Evolutionary conservation across 2,888 invertebrate genomes (phyloP).

Genomic region (Lapara coniferarum): DNA sequence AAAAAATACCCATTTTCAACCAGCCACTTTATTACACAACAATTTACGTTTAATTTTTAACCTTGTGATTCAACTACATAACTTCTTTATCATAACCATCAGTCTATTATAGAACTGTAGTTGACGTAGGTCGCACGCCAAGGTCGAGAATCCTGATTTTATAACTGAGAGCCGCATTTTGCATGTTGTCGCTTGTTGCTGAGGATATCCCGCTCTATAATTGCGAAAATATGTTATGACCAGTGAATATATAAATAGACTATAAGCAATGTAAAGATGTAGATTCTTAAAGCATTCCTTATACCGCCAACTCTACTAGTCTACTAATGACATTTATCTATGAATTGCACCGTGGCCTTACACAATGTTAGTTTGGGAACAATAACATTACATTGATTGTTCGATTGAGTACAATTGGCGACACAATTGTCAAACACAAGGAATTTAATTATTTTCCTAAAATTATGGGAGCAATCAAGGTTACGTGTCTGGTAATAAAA

Average conservation of each 20-base stretch:
- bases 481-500: not conserved
- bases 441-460: not conserved
- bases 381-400: slow-evolving; percentile 62
- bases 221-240: not conserved
- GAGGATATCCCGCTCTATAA: not conserved
- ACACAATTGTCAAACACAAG: slow-evolving; percentile 36
- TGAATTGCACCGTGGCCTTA: slow-evolving; percentile 61
- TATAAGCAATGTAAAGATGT: not conserved
- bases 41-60: not conserved
- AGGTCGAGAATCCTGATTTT: not conserved
- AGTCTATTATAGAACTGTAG: not conserved
- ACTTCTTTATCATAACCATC: not conserved
- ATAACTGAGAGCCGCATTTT: not conserved
- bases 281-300: not conserved
- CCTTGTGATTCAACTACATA: not conserved
- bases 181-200: not conserved
- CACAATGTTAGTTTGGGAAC: slow-evolving; percentile 60
- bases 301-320: slow-evolving; percentile 39
- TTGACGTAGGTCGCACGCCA: slow-evolving; percentile 2
- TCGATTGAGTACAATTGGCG: slow-evolving; percentile 42
- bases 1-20: too few species aligned
- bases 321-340: slow-evolving; percentile 68
- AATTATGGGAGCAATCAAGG: not conserved
- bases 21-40: not conserved
- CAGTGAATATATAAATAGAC: too few species aligned